These are phyloP conservation scores for Oncorhynchus clarkii DNA, from an alignment of 2,113 vertebrate genomes.

Conservation along the genomic window DNA sequence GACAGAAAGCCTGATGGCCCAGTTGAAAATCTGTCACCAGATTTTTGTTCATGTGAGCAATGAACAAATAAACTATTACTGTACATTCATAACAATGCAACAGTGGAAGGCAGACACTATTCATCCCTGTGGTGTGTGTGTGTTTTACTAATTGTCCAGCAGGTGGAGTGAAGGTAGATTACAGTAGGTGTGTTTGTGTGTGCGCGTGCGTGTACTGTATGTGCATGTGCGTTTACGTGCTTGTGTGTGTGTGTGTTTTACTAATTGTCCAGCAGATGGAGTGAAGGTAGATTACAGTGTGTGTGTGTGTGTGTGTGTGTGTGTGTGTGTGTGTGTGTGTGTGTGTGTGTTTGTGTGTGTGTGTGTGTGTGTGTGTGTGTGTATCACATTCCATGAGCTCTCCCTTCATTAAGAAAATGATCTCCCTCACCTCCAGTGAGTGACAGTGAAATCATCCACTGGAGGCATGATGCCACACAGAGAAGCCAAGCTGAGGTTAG, in stretches of 20 bases:
- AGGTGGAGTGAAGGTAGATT: background rate
- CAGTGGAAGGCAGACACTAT: background rate
- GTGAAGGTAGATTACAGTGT: background rate
- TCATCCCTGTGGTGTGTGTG: background rate
- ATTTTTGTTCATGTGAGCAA: background rate
- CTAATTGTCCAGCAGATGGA: background rate
- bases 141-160: background rate
- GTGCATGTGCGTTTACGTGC: background rate
- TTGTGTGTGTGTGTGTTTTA: background rate
- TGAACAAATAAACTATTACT: background rate
- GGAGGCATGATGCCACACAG: conserved; percentile 39
- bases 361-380: no score
- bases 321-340: no score
- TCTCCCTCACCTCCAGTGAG: background rate
- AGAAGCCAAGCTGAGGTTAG: conserved; percentile 23
- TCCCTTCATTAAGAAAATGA: background rate
- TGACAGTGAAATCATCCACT: conserved; percentile 32
- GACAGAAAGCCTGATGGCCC: conserved; percentile 44
- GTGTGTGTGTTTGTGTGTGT: no score
- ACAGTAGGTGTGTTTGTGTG: background rate
- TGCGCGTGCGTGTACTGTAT: background rate
- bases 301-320: background rate
- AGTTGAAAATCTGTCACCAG: conserved; percentile 30
- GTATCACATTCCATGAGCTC: background rate
- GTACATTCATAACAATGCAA: background rate